Evolutionary conservation across 2,888 invertebrate genomes (phyloP).

Genomic region (Dorcus parallelipipedus): DNA sequence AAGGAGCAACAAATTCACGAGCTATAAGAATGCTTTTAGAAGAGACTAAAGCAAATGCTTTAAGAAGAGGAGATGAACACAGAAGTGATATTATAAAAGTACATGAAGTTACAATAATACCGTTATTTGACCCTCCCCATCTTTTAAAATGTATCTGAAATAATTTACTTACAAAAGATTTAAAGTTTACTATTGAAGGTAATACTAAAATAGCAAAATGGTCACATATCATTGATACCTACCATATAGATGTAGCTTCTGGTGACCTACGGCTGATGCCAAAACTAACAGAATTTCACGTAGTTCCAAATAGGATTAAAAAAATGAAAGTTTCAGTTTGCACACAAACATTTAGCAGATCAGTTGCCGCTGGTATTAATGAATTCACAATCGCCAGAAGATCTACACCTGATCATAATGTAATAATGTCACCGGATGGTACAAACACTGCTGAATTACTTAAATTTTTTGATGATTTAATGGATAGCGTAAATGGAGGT

Average conservation of each 20-base stretch:
- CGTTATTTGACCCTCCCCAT: conserved; percentile 17
- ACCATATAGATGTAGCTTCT: conserved; percentile 14
- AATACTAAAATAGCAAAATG: not conserved
- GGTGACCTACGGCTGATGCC: conserved; percentile 13
- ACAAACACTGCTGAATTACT: not conserved
- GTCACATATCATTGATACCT: conserved; percentile 11
- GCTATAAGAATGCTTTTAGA: conserved; percentile 5
- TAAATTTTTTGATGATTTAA: not conserved
- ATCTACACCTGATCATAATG: not conserved
- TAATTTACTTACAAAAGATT: conserved; percentile 9
- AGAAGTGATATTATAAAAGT: conserved; percentile 5
- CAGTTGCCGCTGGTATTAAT: not conserved
- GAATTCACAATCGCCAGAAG: not conserved
- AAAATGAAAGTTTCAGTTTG: conserved; percentile 15
- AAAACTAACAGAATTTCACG: conserved; percentile 18
- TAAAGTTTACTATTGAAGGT: conserved; percentile 3
- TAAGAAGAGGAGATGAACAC: not conserved
- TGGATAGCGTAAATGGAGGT: not conserved
- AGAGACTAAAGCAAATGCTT: conserved; percentile 1
- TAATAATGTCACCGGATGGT: no score
- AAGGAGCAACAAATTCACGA: not conserved
- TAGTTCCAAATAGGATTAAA: conserved; percentile 10
- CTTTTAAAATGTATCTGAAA: conserved; percentile 15
- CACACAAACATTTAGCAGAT: not conserved
- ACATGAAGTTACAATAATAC: conserved; percentile 5